Percentiles rank a stretch among this genome's conserved stretches.
Conservation (phyloP, 92 coral and sea anemone genomes). For the Phenganax marumi region DNA sequence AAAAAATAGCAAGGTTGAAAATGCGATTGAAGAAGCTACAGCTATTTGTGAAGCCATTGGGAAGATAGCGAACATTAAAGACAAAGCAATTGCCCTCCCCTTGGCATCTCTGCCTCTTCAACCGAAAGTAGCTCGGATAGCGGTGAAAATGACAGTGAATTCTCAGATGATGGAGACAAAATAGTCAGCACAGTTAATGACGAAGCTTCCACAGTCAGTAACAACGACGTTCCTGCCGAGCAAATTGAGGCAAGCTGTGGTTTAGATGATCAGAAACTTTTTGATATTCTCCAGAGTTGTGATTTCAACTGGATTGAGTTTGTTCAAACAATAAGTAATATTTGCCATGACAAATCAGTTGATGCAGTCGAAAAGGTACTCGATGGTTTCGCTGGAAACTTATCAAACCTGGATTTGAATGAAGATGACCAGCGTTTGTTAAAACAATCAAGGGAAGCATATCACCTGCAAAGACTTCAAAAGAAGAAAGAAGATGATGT, state of each 20-base stretch:
- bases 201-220: background rate
- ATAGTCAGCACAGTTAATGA: background rate
- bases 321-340: constrained; percentile 41
- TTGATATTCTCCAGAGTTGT: constrained; percentile 15
- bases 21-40: constrained; percentile 49
- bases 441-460: constrained; percentile 63
- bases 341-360: constrained; percentile 31
- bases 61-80: constrained; percentile 47
- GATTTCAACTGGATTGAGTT: constrained; percentile 58
- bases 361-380: constrained; percentile 5
- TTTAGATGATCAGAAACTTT: constrained; percentile 14
- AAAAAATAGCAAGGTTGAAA: constrained; percentile 25
- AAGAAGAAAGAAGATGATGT: background rate
- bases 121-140: constrained; percentile 19
- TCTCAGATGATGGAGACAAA: background rate
- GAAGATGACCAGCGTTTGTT: constrained; percentile 42
- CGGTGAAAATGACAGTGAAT: constrained; percentile 11
- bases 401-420: constrained; percentile 48
- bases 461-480: constrained; percentile 5
- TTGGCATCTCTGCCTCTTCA: background rate
- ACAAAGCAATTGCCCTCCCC: constrained; percentile 23
- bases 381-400: constrained; percentile 57
- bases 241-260: background rate
- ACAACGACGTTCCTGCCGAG: background rate
- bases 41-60: constrained; percentile 48